Conservation (phyloP, 1,140 invertebrate species). For the Carcinoscorpius rotundicauda region DNA sequence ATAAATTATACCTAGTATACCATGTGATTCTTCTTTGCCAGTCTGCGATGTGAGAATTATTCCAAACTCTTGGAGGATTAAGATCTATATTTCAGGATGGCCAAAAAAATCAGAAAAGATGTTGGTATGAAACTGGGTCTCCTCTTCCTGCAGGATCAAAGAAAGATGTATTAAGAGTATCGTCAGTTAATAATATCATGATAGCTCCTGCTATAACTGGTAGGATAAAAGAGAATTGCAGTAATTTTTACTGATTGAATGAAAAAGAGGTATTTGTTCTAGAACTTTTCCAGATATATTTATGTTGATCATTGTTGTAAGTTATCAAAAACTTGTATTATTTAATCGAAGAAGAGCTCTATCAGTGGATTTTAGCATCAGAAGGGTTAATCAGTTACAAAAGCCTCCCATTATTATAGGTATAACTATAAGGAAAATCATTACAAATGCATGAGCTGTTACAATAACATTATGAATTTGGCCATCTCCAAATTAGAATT, state of each 20-base stretch:
- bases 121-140: constrained; percentile 57
- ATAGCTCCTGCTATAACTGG: constrained; percentile 58
- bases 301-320: constrained; percentile 38
- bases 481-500: constrained; percentile 49
- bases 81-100: constrained; percentile 63
- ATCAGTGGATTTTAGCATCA: constrained; percentile 56
- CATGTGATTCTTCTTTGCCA: constrained; percentile 45
- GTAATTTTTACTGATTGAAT: constrained; percentile 55
- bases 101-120: constrained; percentile 65
- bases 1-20: constrained; percentile 47
- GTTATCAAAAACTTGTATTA: constrained; percentile 62
- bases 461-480: constrained; percentile 58
- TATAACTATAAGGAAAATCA: constrained; percentile 70
- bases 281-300: constrained; percentile 32
- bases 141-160: constrained; percentile 51
- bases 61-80: constrained; percentile 45
- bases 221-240: constrained; percentile 48
- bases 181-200: constrained; percentile 53
- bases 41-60: constrained; percentile 50
- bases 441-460: constrained; percentile 57
- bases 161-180: constrained; percentile 35
- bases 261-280: constrained; percentile 42
- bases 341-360: constrained; percentile 63
- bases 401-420: constrained; percentile 63
- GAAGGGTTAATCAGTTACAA: constrained; percentile 56